Conservation (phyloP, 2,888 invertebrate genomes). For the Eurytoma californica region DNA sequence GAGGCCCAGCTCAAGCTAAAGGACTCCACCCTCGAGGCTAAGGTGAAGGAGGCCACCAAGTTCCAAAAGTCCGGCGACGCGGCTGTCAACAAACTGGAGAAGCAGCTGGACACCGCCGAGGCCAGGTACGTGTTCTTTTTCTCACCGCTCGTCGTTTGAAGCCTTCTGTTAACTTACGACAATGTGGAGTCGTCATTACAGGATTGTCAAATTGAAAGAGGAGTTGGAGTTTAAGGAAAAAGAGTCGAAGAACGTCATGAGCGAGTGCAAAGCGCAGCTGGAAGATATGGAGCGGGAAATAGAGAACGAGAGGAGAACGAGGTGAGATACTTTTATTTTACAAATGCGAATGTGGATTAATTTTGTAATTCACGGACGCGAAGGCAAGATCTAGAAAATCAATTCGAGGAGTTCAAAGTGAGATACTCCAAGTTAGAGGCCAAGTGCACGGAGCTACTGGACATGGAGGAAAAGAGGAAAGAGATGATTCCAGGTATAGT, state of each 20-base stretch:
- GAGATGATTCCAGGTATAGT: conserved; percentile 22
- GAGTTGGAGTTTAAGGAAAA: conserved; percentile 61
- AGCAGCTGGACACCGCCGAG: conserved; percentile 66
- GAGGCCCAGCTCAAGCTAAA: conserved; percentile 65
- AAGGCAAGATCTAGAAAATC: conserved; percentile 58
- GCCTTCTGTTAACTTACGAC: neutral
- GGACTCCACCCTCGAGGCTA: conserved; percentile 61
- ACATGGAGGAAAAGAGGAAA: conserved; percentile 55
- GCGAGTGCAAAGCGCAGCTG: conserved; percentile 22
- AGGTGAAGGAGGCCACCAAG: conserved; percentile 63
- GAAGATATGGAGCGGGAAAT: conserved; percentile 51
- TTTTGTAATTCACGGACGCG: neutral
- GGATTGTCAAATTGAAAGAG: conserved; percentile 64
- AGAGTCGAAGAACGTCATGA: conserved; percentile 57
- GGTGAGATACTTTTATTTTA: conserved; percentile 53
- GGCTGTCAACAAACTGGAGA: conserved; percentile 63
- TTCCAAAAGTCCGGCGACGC: conserved; percentile 63
- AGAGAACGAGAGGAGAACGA: conserved; percentile 57
- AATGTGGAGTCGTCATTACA: conserved; percentile 41
- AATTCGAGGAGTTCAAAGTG: conserved; percentile 55
- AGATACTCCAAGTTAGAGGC: conserved; percentile 60
- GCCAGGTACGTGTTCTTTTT: conserved; percentile 59
- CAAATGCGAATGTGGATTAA: no score
- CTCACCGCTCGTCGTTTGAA: conserved; percentile 18
- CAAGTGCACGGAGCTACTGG: conserved; percentile 59